Conservation (phyloP, 35 echinoderm and acorn worm species). For the Strongylocentrotus purpuratus region DNA sequence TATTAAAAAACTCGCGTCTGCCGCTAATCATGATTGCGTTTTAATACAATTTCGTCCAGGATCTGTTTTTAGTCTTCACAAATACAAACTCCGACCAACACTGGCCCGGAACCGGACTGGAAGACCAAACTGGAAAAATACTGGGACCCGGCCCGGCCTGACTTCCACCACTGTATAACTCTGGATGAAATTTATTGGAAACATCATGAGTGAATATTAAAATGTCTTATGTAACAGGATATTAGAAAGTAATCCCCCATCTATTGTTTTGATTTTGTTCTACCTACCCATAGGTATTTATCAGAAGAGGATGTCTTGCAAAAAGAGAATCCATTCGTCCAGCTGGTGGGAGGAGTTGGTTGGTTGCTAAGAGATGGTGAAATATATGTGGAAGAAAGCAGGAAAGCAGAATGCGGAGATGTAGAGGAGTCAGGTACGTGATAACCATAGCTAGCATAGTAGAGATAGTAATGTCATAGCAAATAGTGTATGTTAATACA, state of each 20-base stretch:
- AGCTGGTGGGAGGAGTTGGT: conserved; percentile 91
- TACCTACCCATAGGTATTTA: conserved; percentile 69
- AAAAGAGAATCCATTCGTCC: conserved; percentile 84
- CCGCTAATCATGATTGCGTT: no score
- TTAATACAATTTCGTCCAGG: no score
- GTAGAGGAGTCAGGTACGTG: conserved; percentile 89
- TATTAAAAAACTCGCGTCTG: no score
- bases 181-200: not conserved
- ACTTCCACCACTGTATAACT: no score
- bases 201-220: not conserved
- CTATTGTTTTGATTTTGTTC: not conserved
- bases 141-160: no score
- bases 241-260: not conserved
- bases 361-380: conserved; percentile 94
- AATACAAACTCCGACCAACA: no score
- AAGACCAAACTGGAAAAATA: no score
- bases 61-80: no score
- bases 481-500: no score
- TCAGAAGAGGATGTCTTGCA: conserved; percentile 83
- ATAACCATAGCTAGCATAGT: not conserved
- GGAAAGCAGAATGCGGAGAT: conserved; percentile 84
- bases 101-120: no score
- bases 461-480: not conserved
- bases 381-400: conserved; percentile 83
- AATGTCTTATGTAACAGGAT: not conserved